Conservation (phyloP, 1,140 invertebrate species). For the Eumaeus atala region DNA sequence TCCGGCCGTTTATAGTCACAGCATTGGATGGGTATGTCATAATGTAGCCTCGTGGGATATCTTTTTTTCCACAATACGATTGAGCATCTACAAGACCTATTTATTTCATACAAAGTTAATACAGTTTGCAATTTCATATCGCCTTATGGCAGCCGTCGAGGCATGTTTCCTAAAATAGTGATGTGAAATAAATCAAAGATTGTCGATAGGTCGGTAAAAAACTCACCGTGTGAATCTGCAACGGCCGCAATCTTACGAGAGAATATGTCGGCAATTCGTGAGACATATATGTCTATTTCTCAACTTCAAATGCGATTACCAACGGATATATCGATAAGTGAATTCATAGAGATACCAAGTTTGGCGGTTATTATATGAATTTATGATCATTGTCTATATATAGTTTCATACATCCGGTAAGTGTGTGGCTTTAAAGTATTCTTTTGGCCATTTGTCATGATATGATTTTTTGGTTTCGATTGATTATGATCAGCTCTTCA, state of each 20-base stretch:
- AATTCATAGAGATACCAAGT: slow-evolving; percentile 29
- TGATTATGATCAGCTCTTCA: too few relatives aligned
- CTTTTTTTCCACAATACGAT: slow-evolving; percentile 32
- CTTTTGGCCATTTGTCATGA: too few relatives aligned
- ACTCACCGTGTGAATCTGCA: slow-evolving; percentile 63
- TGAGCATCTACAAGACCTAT: slow-evolving; percentile 39
- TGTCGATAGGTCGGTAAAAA: slow-evolving; percentile 57
- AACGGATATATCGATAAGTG: slow-evolving; percentile 31
- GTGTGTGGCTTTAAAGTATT: not conserved
- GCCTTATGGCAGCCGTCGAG: slow-evolving; percentile 54
- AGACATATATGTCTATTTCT: slow-evolving; percentile 28
- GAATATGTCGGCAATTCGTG: slow-evolving; percentile 50
- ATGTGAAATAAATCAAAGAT: slow-evolving; percentile 69
- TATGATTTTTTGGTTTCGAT: too few relatives aligned
- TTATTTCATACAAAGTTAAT: slow-evolving; percentile 44
- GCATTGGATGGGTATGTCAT: slow-evolving; percentile 12
- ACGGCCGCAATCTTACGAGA: slow-evolving; percentile 51
- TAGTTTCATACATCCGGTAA: not conserved
- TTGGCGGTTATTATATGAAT: slow-evolving; percentile 16
- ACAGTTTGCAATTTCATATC: slow-evolving; percentile 58
- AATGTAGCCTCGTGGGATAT: slow-evolving; percentile 33
- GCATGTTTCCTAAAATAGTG: slow-evolving; percentile 70
- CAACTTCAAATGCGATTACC: slow-evolving; percentile 26
- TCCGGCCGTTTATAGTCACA: slow-evolving; percentile 12
- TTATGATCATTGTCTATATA: slow-evolving; percentile 14